A percentile compares a stretch with the other conserved stretches of the same genome.
phyloP scores from a whole-genome alignment of 2,797 vertebrate genomes.

The Mormyrus proboscirostris region DNA sequence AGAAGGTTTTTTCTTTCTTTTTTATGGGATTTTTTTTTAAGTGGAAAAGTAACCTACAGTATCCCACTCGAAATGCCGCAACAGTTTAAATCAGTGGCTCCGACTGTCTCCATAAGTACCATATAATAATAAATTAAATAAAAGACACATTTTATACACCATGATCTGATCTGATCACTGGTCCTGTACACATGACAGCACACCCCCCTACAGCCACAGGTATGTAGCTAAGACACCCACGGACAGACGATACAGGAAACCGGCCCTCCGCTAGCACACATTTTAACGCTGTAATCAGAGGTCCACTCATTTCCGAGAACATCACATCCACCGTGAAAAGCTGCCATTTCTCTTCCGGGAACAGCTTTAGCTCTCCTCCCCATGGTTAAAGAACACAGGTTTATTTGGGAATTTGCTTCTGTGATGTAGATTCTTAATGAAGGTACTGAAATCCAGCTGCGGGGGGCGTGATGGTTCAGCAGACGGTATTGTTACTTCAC shows the following conservation, averaged over 20 bases:
- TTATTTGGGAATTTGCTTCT: constrained; percentile 37
- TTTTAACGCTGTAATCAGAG: background rate
- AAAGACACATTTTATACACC: background rate
- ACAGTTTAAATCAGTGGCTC: background rate
- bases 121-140: background rate
- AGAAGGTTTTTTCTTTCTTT: background rate
- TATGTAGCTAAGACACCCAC: background rate
- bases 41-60: background rate
- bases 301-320: constrained; percentile 46
- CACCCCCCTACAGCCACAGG: background rate
- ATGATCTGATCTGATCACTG: background rate
- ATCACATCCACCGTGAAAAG: constrained; percentile 34
- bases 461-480: background rate
- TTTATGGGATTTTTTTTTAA: background rate
- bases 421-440: constrained; percentile 40
- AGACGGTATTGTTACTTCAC: background rate
- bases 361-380: constrained; percentile 33
- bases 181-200: background rate
- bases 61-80: background rate
- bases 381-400: constrained; percentile 37
- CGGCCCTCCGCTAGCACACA: background rate
- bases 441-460: background rate
- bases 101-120: background rate
- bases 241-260: background rate
- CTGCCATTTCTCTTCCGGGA: constrained; percentile 39